Percentiles rank a stretch among this genome's conserved stretches.
Evolutionary conservation across 1,140 invertebrate species (phyloP).

Genomic region (Caenorhabditis tropicalis): DNA sequence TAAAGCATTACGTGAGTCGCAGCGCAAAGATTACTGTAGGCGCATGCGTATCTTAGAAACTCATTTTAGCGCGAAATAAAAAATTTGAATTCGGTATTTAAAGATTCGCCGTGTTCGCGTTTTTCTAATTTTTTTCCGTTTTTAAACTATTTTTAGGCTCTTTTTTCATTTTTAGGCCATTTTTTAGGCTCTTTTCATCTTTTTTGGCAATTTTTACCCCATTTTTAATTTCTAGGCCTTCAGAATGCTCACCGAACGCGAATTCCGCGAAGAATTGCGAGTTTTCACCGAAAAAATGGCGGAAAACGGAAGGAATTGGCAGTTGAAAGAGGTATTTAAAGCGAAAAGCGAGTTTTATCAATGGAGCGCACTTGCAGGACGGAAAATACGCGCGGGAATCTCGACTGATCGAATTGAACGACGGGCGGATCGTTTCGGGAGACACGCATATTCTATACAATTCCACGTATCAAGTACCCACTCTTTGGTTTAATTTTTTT

Average conservation of each 20-base stretch:
- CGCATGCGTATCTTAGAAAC: no score
- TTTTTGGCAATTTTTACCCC: no score
- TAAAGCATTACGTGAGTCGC: no score
- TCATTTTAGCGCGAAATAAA: no score
- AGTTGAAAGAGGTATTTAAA: conserved; percentile 12
- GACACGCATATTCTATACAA: conserved; percentile 52
- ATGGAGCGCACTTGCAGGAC: no score
- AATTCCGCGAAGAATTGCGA: not conserved
- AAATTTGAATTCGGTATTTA: no score
- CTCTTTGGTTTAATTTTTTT: conserved; percentile 53
- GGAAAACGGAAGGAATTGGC: not conserved
- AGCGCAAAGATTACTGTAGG: no score
- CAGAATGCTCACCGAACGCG: not conserved
- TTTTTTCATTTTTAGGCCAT: no score
- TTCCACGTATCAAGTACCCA: conserved; percentile 40
- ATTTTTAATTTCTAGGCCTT: not conserved
- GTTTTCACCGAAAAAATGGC: not conserved
- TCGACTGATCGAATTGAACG: not conserved
- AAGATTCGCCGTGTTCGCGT: no score
- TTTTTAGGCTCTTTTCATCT: no score
- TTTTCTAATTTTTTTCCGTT: no score
- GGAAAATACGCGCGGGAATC: not conserved
- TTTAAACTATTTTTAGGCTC: no score
- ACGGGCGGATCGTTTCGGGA: not conserved
- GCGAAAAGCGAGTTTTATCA: not conserved